Evolutionary conservation across 2,113 vertebrate species (phyloP).

Genomic region (Triplophysa rosa): DNA sequence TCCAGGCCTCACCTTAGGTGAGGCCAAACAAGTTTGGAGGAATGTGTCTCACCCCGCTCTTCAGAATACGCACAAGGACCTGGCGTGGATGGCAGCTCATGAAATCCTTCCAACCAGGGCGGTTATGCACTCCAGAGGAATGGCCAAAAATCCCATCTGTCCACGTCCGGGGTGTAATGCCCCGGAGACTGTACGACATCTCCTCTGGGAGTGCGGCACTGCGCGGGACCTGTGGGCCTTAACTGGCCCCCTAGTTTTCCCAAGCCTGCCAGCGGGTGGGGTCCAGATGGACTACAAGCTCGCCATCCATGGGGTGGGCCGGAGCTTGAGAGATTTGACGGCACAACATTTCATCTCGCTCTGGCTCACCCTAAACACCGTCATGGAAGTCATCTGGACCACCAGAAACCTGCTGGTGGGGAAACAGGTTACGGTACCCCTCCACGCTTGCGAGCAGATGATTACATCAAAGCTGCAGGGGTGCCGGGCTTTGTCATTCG

Average conservation of each 20-base stretch:
- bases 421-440: conserved; percentile 6
- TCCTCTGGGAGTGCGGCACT: conserved; percentile 32
- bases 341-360: too few relatives aligned
- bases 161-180: background rate
- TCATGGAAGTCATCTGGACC: conserved; percentile 17
- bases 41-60: background rate
- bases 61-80: conserved; percentile 9
- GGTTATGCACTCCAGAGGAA: background rate
- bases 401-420: conserved; percentile 43
- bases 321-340: background rate
- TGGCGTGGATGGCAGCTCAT: conserved; percentile 13
- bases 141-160: background rate
- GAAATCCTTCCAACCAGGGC: background rate
- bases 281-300: background rate
- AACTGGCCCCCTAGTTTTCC: conserved; percentile 20
- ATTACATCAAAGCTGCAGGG: background rate
- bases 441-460: background rate
- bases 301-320: conserved; percentile 9
- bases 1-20: background rate
- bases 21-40: background rate
- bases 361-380: conserved; percentile 15
- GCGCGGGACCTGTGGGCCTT: conserved; percentile 36
- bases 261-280: conserved; percentile 24
- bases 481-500: background rate
- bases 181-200: conserved; percentile 10